Evolutionary conservation across 2,888 invertebrate genomes (phyloP).

Genomic region (Catocala nupta): DNA sequence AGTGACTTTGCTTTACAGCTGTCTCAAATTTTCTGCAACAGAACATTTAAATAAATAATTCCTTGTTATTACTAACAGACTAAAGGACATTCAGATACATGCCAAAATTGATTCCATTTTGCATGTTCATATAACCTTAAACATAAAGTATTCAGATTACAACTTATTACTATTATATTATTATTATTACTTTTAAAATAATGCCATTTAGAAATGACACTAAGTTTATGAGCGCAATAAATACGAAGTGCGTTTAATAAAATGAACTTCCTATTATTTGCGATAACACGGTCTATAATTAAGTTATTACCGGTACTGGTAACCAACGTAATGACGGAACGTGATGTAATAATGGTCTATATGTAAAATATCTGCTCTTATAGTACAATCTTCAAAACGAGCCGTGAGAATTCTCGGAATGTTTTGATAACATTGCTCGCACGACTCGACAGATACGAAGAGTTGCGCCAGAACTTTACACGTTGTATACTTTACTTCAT

Average conservation of each 20-base stretch:
- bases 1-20: too few relatives aligned
- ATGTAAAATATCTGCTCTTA: constrained; percentile 19
- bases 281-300: constrained; percentile 26
- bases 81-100: too few relatives aligned
- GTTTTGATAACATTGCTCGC: constrained; percentile 70
- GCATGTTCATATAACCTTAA: too few relatives aligned
- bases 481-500: constrained; percentile 19
- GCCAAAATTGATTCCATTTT: too few relatives aligned
- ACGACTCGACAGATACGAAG: constrained; percentile 15
- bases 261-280: constrained; percentile 6
- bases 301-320: constrained; percentile 35
- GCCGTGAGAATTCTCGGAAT: constrained; percentile 70
- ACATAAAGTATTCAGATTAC: too few relatives aligned
- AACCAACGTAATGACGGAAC: constrained; percentile 36
- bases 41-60: too few relatives aligned
- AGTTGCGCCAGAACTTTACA: constrained; percentile 17
- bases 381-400: constrained; percentile 43
- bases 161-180: too few relatives aligned
- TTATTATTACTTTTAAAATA: too few relatives aligned
- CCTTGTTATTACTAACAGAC: too few relatives aligned
- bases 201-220: not conserved
- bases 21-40: too few relatives aligned
- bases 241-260: not conserved
- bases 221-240: not conserved
- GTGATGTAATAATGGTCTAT: constrained; percentile 38